These are phyloP conservation scores for Macroramphosus scolopax DNA, from an alignment of 2,797 vertebrate species.

Conservation along the genomic window DNA sequence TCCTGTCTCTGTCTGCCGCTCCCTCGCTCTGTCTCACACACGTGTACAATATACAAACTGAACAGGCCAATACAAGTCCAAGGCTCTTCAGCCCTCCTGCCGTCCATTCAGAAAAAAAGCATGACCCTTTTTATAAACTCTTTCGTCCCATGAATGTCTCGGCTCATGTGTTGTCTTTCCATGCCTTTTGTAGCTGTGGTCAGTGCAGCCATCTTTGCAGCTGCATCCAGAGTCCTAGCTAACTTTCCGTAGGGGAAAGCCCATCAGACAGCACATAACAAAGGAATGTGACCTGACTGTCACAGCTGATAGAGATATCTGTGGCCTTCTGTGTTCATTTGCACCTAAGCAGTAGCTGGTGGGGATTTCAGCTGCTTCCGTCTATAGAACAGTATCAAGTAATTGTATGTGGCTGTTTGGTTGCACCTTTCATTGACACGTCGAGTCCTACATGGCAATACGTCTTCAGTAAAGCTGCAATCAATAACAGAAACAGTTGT, in stretches of 20 bases:
- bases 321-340: slow-evolving; percentile 39
- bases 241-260: slow-evolving; percentile 59
- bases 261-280: slow-evolving; percentile 60
- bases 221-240: slow-evolving; percentile 53
- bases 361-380: slow-evolving; percentile 47
- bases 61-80: slow-evolving; percentile 27
- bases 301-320: slow-evolving; percentile 64
- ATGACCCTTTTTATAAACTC: slow-evolving; percentile 5
- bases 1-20: slow-evolving; percentile 53
- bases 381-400: slow-evolving; percentile 18
- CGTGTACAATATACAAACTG: slow-evolving; percentile 5
- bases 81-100: slow-evolving; percentile 31
- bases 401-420: neutral
- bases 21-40: slow-evolving; percentile 18
- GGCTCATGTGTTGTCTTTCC: slow-evolving; percentile 47
- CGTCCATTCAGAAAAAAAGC: slow-evolving; percentile 52
- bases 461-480: too few relatives aligned
- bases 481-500: too few relatives aligned
- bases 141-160: slow-evolving; percentile 24
- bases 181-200: slow-evolving; percentile 60
- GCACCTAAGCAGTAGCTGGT: slow-evolving; percentile 32
- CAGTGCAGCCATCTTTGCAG: slow-evolving; percentile 57
- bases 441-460: neutral
- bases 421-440: neutral
- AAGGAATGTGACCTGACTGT: slow-evolving; percentile 67